A percentile compares a stretch with the other conserved stretches of the same genome.
Conservation (phyloP, 1,140 invertebrate species). For the Procambarus clarkii region DNA sequence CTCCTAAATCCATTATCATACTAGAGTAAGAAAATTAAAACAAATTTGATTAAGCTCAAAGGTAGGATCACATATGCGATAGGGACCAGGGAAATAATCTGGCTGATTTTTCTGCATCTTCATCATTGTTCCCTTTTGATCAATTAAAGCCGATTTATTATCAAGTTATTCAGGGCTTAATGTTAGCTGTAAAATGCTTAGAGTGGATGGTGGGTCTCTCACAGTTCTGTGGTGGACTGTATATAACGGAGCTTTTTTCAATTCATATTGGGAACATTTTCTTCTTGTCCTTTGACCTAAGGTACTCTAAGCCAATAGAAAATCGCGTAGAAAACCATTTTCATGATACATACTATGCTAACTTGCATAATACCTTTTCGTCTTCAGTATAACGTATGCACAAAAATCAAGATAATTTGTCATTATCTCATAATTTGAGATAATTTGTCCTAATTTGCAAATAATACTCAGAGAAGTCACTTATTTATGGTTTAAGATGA, state of each 20-base stretch:
- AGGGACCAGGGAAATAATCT: conserved; percentile 36
- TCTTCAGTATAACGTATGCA: too few species aligned
- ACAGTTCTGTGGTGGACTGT: neutral
- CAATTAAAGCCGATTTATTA: neutral
- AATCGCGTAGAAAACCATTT: too few species aligned
- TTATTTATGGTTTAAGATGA: neutral
- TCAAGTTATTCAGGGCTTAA: neutral
- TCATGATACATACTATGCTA: too few species aligned
- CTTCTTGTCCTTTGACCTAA: neutral
- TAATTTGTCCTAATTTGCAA: neutral
- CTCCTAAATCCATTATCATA: neutral
- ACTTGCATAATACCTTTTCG: too few species aligned
- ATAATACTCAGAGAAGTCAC: neutral
- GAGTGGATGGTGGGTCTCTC: neutral
- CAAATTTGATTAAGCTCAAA: conserved; percentile 40
- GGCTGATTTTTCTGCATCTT: neutral
- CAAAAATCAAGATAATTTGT: too few species aligned
- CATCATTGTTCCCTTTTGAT: neutral
- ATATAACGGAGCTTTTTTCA: neutral
- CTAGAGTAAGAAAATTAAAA: neutral
- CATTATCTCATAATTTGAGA: too few species aligned
- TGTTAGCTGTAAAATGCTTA: neutral
- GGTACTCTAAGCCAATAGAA: neutral
- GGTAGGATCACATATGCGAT: conserved; percentile 22
- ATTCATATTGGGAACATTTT: neutral